phyloP scores from a whole-genome alignment of 2,797 vertebrate genomes.

The Sitta carolinensis region DNA sequence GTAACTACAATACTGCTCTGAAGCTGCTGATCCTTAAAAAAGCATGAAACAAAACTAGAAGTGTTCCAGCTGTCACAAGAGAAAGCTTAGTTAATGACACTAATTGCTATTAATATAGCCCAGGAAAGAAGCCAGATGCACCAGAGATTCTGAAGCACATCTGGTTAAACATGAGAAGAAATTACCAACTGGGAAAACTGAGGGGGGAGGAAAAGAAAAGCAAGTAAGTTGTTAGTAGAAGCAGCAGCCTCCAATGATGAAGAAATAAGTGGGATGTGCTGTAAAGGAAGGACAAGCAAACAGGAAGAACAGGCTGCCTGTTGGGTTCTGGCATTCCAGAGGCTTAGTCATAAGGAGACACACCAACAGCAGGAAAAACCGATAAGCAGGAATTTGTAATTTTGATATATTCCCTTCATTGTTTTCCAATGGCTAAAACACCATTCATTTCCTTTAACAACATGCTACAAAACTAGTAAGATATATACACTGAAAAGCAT shows the following conservation, averaged over 20 bases:
- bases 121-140: constrained; percentile 1
- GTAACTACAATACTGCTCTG: neutral
- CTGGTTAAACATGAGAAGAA: neutral
- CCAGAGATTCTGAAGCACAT: neutral
- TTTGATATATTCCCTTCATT: neutral
- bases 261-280: neutral
- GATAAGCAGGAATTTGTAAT: neutral
- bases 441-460: neutral
- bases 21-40: neutral
- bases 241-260: neutral
- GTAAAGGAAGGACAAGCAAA: constrained; percentile 13
- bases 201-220: rapidly evolving
- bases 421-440: neutral
- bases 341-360: constrained; percentile 24
- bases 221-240: neutral
- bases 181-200: neutral
- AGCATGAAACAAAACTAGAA: neutral
- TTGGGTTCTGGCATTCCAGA: constrained; percentile 40
- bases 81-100: neutral
- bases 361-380: constrained; percentile 24
- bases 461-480: neutral
- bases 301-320: constrained; percentile 49
- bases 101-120: neutral
- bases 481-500: neutral
- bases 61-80: neutral